Percentiles rank a stretch among this genome's conserved stretches.
These are phyloP conservation scores for Epizoanthus scotinus DNA, from an alignment of 92 coral and sea anemone species.

Conservation along the genomic window DNA sequence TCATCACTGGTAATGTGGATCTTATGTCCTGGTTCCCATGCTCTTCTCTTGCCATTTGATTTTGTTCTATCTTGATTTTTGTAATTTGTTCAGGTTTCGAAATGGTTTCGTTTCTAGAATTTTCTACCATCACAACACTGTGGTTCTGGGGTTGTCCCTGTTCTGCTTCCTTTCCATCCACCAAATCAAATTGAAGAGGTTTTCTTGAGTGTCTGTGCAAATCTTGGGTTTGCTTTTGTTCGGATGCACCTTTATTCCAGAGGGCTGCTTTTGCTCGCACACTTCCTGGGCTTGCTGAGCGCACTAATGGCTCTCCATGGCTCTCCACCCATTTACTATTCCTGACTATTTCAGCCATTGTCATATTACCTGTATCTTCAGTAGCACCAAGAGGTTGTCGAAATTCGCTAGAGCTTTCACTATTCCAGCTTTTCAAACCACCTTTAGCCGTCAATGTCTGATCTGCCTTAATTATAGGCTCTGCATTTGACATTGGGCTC, in stretches of 20 bases:
- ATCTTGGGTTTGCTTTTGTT: neutral
- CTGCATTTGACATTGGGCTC: slow-evolving; percentile 38
- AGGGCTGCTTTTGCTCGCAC: slow-evolving; percentile 33
- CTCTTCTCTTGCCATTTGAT: too few species aligned
- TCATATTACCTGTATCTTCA: neutral
- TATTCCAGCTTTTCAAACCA: neutral
- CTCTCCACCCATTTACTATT: slow-evolving; percentile 36
- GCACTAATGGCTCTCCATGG: slow-evolving; percentile 10
- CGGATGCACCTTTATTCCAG: slow-evolving; percentile 24
- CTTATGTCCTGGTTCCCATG: neutral
- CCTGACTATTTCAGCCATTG: slow-evolving; percentile 15
- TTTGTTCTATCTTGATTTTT: too few species aligned
- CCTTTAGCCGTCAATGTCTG: neutral
- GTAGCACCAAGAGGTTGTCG: neutral
- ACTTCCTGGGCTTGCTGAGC: slow-evolving; percentile 34
- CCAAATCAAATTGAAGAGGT: neutral
- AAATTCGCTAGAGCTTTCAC: neutral
- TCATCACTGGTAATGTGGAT: neutral
- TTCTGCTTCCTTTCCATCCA: neutral
- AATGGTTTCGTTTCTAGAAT: neutral
- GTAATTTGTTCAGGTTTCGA: neutral
- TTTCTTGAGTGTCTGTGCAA: neutral
- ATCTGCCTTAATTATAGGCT: slow-evolving; percentile 1
- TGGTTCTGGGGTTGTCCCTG: slow-evolving; percentile 1
- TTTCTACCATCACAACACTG: neutral